Percentiles rank a stretch among this genome's conserved stretches.
These are phyloP conservation scores for Menidia beryllina DNA, from an alignment of 2,113 vertebrate species.

Conservation along the genomic window DNA sequence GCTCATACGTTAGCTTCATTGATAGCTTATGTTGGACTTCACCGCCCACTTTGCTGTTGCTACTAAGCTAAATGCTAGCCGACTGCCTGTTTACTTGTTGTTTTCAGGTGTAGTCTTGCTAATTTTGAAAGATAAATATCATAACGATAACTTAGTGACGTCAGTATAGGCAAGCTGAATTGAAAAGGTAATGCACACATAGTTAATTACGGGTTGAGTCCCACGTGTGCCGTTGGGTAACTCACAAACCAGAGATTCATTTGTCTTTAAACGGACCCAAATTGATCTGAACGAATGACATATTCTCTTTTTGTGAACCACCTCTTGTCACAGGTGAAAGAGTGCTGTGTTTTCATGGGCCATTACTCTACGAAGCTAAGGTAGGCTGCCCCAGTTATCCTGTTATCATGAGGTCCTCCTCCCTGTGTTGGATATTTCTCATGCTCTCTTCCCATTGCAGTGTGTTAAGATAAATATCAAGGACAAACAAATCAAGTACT, in stretches of 20 bases:
- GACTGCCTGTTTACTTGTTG: not conserved
- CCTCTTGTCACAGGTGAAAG: conserved; percentile 89
- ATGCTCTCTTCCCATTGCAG: conserved; percentile 83
- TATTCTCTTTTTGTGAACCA: conserved; percentile 24
- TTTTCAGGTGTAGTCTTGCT: not conserved
- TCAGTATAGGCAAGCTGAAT: not conserved
- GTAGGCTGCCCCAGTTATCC: conserved; percentile 76
- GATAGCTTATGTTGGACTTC: conserved; percentile 28
- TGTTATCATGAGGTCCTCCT: not conserved
- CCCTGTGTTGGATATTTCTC: not conserved
- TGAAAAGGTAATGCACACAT: too few species aligned
- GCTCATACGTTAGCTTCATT: conserved; percentile 23
- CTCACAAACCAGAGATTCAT: too few species aligned
- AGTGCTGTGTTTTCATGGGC: conserved; percentile 99
- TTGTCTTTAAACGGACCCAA: too few species aligned
- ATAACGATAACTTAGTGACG: not conserved
- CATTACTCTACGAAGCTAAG: conserved; percentile 99
- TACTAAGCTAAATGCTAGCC: conserved; percentile 8
- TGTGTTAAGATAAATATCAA: conserved; percentile 99
- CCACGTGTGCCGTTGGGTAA: not conserved
- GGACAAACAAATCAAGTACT: conserved; percentile 99
- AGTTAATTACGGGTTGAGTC: too few species aligned
- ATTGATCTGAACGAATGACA: too few species aligned
- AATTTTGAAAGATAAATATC: not conserved
- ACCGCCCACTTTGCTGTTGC: conserved; percentile 8